Percentiles rank a stretch among this genome's conserved stretches.
These are phyloP conservation scores for Catalaphyllia jardinei DNA, from an alignment of 64 coral and sea anemone species.

Conservation along the genomic window DNA sequence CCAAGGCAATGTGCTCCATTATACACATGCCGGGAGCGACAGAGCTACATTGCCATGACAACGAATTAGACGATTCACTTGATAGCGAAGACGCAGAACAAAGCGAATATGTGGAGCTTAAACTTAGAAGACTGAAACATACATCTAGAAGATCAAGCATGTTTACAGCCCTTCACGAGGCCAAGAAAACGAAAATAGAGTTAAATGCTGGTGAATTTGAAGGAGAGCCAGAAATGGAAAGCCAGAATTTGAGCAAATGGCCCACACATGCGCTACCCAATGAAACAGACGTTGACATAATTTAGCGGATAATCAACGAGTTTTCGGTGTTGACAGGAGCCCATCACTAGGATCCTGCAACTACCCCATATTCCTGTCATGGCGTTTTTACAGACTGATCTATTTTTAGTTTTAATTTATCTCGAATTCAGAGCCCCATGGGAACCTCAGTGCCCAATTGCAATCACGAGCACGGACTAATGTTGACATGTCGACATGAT, in stretches of 20 bases:
- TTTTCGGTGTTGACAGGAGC: no score
- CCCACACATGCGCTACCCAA: background rate
- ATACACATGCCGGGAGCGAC: background rate
- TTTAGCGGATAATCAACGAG: background rate
- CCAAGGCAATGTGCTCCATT: background rate
- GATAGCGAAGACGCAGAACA: background rate
- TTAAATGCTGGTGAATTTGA: background rate
- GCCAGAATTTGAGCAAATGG: background rate
- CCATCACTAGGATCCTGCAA: no score
- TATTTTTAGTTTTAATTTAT: no score
- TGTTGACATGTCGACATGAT: no score
- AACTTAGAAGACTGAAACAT: background rate
- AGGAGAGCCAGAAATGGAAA: background rate
- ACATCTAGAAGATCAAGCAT: constrained; percentile 41
- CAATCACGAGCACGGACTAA: no score
- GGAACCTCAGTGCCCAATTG: no score
- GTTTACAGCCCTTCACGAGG: constrained; percentile 54
- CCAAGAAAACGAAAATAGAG: background rate
- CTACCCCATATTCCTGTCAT: no score
- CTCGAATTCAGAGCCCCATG: no score
- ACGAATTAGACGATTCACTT: background rate
- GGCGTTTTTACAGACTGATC: no score
- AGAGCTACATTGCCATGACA: background rate
- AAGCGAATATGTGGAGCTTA: background rate
- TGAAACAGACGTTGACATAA: background rate